phyloP scores from a whole-genome alignment of 2,888 invertebrate genomes.

The Volucella bombylans region DNA sequence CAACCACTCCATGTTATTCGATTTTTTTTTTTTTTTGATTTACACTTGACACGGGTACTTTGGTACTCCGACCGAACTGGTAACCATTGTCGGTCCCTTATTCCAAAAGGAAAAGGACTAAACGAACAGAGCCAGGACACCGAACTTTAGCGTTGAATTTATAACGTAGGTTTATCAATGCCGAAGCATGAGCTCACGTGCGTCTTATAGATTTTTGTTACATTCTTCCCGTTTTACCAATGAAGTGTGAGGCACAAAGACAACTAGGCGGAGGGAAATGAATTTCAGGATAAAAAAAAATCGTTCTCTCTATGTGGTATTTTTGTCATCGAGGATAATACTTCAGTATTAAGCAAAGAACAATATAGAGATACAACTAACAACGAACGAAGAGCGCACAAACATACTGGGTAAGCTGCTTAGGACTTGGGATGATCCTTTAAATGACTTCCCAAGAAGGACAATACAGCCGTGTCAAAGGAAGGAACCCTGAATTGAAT shows the following conservation, averaged over 20 bases:
- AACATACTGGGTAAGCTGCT: slow-evolving; percentile 68
- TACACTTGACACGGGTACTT: slow-evolving; percentile 41
- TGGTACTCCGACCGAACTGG: not conserved
- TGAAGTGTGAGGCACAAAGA: slow-evolving; percentile 1
- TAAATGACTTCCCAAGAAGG: slow-evolving; percentile 61
- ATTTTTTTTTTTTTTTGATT: slow-evolving; percentile 40
- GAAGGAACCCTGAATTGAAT: slow-evolving; percentile 58
- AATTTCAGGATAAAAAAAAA: slow-evolving; percentile 10
- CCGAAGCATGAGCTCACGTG: slow-evolving; percentile 61
- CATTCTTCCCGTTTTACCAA: slow-evolving; percentile 8
- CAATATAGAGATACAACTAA: slow-evolving; percentile 34
- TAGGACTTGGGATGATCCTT: slow-evolving; percentile 65
- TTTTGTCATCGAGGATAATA: slow-evolving; percentile 63
- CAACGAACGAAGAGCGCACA: not conserved
- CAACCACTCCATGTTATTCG: not conserved
- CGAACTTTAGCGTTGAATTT: slow-evolving; percentile 60
- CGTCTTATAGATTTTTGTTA: slow-evolving; percentile 55
- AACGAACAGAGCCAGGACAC: slow-evolving; percentile 31
- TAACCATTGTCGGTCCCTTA: slow-evolving; percentile 46
- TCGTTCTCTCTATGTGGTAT: slow-evolving; percentile 58
- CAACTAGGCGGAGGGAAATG: slow-evolving; percentile 17
- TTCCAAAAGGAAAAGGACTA: slow-evolving; percentile 15
- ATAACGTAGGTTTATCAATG: slow-evolving; percentile 67
- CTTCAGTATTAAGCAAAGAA: slow-evolving; percentile 68
- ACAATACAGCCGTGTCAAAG: not conserved